Evolutionary conservation across 1,140 invertebrate genomes (phyloP).

Genomic region (Apis florea): DNA sequence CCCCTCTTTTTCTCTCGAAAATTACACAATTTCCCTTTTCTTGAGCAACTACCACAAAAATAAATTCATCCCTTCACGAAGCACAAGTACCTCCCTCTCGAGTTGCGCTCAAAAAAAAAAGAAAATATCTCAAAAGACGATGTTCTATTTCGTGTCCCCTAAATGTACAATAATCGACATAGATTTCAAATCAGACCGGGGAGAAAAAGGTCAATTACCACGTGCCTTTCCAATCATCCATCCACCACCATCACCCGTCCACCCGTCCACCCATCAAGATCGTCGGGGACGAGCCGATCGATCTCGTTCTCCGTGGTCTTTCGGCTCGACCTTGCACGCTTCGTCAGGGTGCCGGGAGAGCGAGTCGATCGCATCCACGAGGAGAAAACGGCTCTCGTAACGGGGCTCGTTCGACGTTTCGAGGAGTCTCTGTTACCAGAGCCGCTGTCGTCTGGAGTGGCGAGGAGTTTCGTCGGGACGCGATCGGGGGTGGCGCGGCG

Average conservation of each 20-base stretch:
- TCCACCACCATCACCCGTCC: neutral
- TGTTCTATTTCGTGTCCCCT: too few relatives aligned
- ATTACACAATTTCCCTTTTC: too few relatives aligned
- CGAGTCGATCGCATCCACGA: constrained; percentile 40
- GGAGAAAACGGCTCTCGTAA: constrained; percentile 49
- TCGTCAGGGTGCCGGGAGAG: neutral
- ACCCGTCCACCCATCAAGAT: neutral
- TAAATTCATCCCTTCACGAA: too few relatives aligned
- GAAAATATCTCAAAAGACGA: too few relatives aligned
- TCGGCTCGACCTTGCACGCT: constrained; percentile 39
- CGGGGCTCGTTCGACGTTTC: constrained; percentile 41
- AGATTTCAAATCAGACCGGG: too few relatives aligned
- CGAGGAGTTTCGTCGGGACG: constrained; percentile 53
- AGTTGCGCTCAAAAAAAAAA: too few relatives aligned
- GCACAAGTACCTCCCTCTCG: too few relatives aligned
- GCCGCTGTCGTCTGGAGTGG: constrained; percentile 59
- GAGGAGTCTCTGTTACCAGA: constrained; percentile 53
- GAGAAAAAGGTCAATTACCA: too few relatives aligned
- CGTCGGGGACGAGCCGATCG: constrained; percentile 1
- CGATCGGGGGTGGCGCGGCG: constrained; percentile 44
- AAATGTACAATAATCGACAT: neutral
- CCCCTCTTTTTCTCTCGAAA: too few relatives aligned
- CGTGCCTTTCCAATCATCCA: too few relatives aligned
- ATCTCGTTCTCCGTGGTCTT: neutral
- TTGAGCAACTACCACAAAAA: too few relatives aligned